phyloP scores from a whole-genome alignment of 1,140 invertebrate species.

The Musca domestica region DNA sequence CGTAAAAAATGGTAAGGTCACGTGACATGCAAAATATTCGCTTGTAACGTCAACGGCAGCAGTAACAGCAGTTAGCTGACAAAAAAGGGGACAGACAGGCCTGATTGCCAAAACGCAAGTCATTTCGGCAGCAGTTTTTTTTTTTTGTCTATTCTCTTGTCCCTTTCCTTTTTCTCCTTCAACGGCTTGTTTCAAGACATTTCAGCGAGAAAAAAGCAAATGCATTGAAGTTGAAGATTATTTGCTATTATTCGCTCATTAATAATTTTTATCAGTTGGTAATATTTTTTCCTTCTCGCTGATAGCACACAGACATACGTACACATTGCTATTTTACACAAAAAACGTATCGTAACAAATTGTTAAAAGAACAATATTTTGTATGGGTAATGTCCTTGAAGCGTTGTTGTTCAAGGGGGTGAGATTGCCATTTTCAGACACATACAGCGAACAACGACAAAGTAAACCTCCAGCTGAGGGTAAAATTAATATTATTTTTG shows the following conservation, averaged over 20 bases:
- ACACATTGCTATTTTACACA: too few relatives aligned
- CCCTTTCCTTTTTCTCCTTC: not conserved
- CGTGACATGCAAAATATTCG: conserved; percentile 5
- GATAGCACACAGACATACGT: too few relatives aligned
- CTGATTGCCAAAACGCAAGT: too few relatives aligned
- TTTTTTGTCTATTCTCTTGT: not conserved
- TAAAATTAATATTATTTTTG: too few relatives aligned
- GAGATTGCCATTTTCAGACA: too few relatives aligned
- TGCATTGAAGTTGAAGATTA: conserved; percentile 21
- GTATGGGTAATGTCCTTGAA: too few relatives aligned
- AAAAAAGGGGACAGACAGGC: not conserved
- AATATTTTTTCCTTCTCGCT: not conserved
- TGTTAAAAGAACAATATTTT: too few relatives aligned
- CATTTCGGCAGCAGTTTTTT: not conserved
- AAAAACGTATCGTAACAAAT: too few relatives aligned
- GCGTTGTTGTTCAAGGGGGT: too few relatives aligned
- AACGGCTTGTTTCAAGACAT: not conserved
- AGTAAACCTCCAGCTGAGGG: too few relatives aligned
- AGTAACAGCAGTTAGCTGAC: not conserved
- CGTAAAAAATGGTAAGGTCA: conserved; percentile 7
- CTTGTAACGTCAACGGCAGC: too few relatives aligned
- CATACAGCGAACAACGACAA: too few relatives aligned
- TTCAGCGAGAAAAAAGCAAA: conserved; percentile 1
- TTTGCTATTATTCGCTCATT: conserved; percentile 21
- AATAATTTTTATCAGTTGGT: conserved; percentile 19